Evolutionary conservation across 2,888 invertebrate genomes (phyloP).

Genomic region (Nycteola revayana): DNA sequence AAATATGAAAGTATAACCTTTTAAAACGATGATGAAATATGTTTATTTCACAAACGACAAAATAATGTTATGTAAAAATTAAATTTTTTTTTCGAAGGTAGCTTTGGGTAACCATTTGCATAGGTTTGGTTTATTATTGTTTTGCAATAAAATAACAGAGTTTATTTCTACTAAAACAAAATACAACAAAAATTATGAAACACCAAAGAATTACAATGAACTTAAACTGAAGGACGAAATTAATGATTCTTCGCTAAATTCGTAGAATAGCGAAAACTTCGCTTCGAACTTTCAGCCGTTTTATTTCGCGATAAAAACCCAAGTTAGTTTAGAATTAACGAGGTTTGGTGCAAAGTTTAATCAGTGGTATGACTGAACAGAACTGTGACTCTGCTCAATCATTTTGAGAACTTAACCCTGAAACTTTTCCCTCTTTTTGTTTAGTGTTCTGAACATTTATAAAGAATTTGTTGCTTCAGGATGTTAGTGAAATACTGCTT

Average conservation of each 20-base stretch:
- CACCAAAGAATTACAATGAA: slow-evolving; percentile 28
- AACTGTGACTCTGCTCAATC: slow-evolving; percentile 33
- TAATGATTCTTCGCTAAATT: slow-evolving; percentile 39
- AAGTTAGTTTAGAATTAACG: slow-evolving; percentile 37
- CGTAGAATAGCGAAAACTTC: slow-evolving; percentile 33
- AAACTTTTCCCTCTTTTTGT: slow-evolving; percentile 22
- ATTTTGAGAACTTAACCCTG: slow-evolving; percentile 24
- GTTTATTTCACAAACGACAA: too few relatives aligned
- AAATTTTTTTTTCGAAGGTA: too few relatives aligned
- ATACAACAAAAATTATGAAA: neutral
- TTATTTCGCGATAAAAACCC: slow-evolving; percentile 46
- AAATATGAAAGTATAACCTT: too few relatives aligned
- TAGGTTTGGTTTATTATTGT: too few relatives aligned
- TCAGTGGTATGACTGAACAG: slow-evolving; percentile 37
- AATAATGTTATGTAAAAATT: too few relatives aligned
- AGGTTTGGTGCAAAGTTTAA: slow-evolving; percentile 39
- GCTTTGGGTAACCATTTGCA: too few relatives aligned
- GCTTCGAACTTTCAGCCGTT: slow-evolving; percentile 34
- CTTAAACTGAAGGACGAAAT: slow-evolving; percentile 38
- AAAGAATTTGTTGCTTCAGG: too few relatives aligned
- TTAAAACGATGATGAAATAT: too few relatives aligned
- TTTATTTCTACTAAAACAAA: too few relatives aligned
- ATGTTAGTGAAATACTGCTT: too few relatives aligned
- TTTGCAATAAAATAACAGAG: too few relatives aligned
- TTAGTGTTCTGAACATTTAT: slow-evolving; percentile 16